Evolutionary conservation across 1,140 invertebrate species (phyloP).

Genomic region (Hyposmocoma kahamanoa): DNA sequence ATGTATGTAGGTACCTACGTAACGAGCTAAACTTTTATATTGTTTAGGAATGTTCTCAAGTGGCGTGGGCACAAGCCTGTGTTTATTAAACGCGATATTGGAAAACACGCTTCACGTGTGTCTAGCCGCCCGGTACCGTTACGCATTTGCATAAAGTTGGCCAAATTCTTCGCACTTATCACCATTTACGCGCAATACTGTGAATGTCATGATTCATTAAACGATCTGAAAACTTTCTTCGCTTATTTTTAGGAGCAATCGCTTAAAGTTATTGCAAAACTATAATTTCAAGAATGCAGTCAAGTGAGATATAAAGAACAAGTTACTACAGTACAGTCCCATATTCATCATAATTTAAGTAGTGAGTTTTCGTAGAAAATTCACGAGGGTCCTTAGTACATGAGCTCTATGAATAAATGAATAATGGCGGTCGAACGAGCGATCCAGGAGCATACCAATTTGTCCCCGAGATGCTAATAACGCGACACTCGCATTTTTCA

Average conservation of each 20-base stretch:
- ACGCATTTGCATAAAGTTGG: constrained; percentile 8
- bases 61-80: constrained; percentile 25
- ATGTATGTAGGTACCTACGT: too few relatives aligned
- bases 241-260: too few relatives aligned
- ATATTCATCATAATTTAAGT: constrained; percentile 2
- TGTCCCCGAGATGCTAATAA: constrained; percentile 50
- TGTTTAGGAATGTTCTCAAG: background rate
- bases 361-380: constrained; percentile 23
- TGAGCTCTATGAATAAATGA: constrained; percentile 65
- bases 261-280: too few relatives aligned
- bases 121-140: constrained; percentile 36
- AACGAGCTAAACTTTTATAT: too few relatives aligned
- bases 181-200: background rate
- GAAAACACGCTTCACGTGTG: constrained; percentile 56
- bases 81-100: constrained; percentile 57
- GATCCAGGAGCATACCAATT: constrained; percentile 61
- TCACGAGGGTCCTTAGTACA: constrained; percentile 41
- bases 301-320: too few relatives aligned
- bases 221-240: too few relatives aligned
- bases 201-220: too few relatives aligned
- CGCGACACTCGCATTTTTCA: constrained; percentile 58
- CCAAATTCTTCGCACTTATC: background rate
- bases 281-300: too few relatives aligned
- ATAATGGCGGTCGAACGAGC: constrained; percentile 57
- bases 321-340: too few relatives aligned